phyloP scores from a whole-genome alignment of 2,113 vertebrate species.

The Mus spicilegus region DNA sequence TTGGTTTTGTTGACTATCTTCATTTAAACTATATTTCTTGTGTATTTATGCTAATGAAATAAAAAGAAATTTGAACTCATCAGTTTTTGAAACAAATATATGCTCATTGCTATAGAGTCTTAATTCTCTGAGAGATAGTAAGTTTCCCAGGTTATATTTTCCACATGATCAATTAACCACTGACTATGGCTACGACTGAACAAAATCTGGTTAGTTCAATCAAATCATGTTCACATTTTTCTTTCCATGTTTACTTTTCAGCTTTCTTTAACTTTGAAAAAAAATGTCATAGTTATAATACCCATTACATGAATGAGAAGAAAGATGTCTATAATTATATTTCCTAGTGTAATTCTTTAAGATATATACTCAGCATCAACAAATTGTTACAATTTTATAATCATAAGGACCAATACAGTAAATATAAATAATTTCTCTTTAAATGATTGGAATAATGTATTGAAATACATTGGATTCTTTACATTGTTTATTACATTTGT shows the following conservation, averaged over 20 bases:
- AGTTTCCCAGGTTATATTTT: neutral
- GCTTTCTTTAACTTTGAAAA: neutral
- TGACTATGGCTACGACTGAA: neutral
- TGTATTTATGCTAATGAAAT: neutral
- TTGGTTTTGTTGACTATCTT: neutral
- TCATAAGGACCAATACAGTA: constrained; percentile 25
- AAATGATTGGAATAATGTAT: constrained; percentile 67
- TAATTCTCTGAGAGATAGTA: neutral
- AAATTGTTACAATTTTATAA: constrained; percentile 75
- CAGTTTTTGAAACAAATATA: neutral
- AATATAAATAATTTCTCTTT: constrained; percentile 72
- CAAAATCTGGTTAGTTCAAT: neutral
- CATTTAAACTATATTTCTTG: neutral
- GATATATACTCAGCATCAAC: constrained; percentile 72
- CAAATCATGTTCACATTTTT: neutral
- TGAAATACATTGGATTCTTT: constrained; percentile 74
- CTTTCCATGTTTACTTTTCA: neutral
- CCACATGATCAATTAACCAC: neutral
- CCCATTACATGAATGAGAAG: constrained; percentile 61
- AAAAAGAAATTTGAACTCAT: neutral
- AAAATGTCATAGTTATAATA: constrained; percentile 43
- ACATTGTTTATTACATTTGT: constrained; percentile 63
- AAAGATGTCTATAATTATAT: constrained; percentile 61
- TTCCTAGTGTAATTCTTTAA: constrained; percentile 59
- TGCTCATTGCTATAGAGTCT: neutral